Conservation (phyloP, 2,113 vertebrate species). For the Bufo bufo region DNA sequence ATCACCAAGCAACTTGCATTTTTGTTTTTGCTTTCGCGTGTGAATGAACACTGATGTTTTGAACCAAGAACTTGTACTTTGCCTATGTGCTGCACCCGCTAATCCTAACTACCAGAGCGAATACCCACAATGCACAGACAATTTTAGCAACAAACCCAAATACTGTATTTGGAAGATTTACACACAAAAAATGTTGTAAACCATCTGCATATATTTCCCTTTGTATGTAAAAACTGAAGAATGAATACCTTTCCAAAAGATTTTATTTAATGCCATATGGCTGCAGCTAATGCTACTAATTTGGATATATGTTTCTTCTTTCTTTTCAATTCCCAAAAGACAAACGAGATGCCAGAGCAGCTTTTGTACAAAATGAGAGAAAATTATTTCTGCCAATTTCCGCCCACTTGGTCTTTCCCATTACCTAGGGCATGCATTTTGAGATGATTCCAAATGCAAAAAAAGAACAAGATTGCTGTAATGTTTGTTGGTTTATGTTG, state of each 20-base stretch:
- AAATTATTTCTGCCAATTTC: neutral
- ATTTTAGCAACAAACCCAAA: neutral
- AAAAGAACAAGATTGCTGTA: neutral
- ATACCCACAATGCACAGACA: too few relatives aligned
- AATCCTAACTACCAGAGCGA: too few relatives aligned
- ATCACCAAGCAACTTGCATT: too few relatives aligned
- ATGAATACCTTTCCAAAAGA: neutral
- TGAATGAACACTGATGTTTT: too few relatives aligned
- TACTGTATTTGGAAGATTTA: neutral
- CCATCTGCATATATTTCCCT: slow-evolving; percentile 9
- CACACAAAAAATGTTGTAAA: neutral
- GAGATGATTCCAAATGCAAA: neutral
- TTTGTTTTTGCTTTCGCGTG: too few relatives aligned
- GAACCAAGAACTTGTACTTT: too few relatives aligned
- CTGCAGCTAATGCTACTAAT: neutral
- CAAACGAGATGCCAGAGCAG: slow-evolving; percentile 16
- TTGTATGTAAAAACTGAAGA: neutral
- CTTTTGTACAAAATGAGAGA: slow-evolving; percentile 10
- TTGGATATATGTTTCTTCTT: neutral
- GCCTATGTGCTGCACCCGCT: too few relatives aligned
- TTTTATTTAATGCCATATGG: slow-evolving; percentile 1
- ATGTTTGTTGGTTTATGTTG: neutral
- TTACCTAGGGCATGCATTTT: slow-evolving; percentile 10
- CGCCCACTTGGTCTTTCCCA: slow-evolving; percentile 30
- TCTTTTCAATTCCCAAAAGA: neutral